phyloP scores from a whole-genome alignment of 2,888 invertebrate species.

The Platerodrilus igneus region DNA sequence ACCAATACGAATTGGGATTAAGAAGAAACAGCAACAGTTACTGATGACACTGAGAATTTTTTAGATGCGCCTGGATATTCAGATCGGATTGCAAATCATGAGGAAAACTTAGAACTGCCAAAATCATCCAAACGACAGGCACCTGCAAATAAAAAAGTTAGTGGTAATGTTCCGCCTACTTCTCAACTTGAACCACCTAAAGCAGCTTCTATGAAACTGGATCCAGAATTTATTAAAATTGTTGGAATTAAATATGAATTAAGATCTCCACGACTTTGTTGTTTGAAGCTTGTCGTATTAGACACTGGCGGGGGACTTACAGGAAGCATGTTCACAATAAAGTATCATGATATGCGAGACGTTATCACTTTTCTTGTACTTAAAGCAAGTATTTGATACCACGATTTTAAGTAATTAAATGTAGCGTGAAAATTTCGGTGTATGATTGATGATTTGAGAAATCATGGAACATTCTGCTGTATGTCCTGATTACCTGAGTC shows the following conservation, averaged over 20 bases:
- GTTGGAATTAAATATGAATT: slow-evolving; percentile 93
- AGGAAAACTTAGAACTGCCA: slow-evolving; percentile 74
- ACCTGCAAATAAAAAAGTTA: slow-evolving; percentile 40
- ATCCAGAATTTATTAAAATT: slow-evolving; percentile 74
- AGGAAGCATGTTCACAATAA: slow-evolving; percentile 69
- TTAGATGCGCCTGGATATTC: slow-evolving; percentile 75
- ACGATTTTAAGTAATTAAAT: slow-evolving; percentile 77
- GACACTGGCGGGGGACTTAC: slow-evolving; percentile 66
- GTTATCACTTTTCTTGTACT: slow-evolving; percentile 94
- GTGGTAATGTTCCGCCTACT: background rate
- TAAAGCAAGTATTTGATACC: slow-evolving; percentile 79
- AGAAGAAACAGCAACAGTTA: too few relatives aligned
- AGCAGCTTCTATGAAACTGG: too few relatives aligned
- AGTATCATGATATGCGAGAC: slow-evolving; percentile 96
- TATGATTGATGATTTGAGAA: slow-evolving; percentile 90
- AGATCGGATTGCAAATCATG: slow-evolving; percentile 87
- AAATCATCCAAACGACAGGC: slow-evolving; percentile 69
- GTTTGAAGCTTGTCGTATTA: slow-evolving; percentile 75
- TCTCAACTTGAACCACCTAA: too few relatives aligned
- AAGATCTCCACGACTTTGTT: slow-evolving; percentile 83
- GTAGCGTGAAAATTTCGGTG: slow-evolving; percentile 68
- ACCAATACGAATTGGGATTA: too few relatives aligned
- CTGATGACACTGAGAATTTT: too few relatives aligned
- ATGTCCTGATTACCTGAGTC: slow-evolving; percentile 66
- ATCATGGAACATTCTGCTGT: slow-evolving; percentile 66